A percentile compares a stretch with the other conserved stretches of the same genome.
phyloP scores from a whole-genome alignment of 2,113 vertebrate genomes.

The Laterallus jamaicensis region DNA sequence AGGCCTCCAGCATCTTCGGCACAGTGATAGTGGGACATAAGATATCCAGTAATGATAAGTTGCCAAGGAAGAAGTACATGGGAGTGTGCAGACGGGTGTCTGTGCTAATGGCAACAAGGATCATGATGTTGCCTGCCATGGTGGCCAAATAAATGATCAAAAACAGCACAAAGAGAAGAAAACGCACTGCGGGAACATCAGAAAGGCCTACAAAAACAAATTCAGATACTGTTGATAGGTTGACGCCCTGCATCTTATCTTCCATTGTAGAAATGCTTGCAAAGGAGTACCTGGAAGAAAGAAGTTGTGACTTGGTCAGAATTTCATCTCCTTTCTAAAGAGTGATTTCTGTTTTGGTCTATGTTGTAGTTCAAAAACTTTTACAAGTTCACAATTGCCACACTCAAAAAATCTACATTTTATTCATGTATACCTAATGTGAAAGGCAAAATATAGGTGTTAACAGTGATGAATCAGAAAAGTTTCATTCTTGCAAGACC shows the following conservation, averaged over 20 bases:
- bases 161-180: constrained; percentile 52
- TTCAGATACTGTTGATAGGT: background rate
- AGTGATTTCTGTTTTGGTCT: fast-evolving
- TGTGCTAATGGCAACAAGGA: background rate
- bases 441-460: background rate
- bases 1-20: constrained; percentile 51
- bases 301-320: background rate
- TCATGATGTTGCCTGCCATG: constrained; percentile 9
- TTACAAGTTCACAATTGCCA: background rate
- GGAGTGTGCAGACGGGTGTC: constrained; percentile 40
- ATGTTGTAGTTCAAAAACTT: background rate
- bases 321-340: background rate
- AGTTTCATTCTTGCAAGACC: background rate
- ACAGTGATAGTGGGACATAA: constrained; percentile 47
- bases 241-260: background rate
- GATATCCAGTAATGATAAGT: constrained; percentile 54
- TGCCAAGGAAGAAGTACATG: constrained; percentile 68
- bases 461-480: background rate
- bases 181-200: background rate
- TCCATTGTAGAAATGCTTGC: background rate
- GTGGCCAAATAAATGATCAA: constrained; percentile 44
- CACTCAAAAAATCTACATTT: background rate
- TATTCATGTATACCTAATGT: no score
- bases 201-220: constrained; percentile 57
- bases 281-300: background rate